Percentiles rank a stretch among this genome's conserved stretches.
Conservation (phyloP, 1,140 invertebrate species). For the Meloidogyne chitwoodi region DNA sequence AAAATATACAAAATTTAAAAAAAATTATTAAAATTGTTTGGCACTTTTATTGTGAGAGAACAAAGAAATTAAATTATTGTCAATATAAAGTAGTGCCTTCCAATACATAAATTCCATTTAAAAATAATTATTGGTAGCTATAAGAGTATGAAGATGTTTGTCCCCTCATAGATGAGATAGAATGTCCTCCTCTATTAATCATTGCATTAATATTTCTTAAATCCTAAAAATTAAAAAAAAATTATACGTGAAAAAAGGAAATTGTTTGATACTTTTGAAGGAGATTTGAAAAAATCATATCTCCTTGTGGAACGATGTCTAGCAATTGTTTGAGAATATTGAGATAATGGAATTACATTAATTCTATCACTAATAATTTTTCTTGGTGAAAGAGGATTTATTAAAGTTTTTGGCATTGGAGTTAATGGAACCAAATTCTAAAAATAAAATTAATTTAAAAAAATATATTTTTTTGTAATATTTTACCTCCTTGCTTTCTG, state of each 20-base stretch:
- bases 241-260: neutral
- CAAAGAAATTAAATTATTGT: too few relatives aligned
- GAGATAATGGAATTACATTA: conserved; percentile 36
- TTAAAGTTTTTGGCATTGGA: conserved; percentile 36
- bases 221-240: neutral
- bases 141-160: neutral
- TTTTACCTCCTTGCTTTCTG: conserved; percentile 45
- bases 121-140: neutral
- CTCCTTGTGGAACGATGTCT: conserved; percentile 18
- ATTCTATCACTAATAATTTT: conserved; percentile 37
- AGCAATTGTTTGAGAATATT: conserved; percentile 13
- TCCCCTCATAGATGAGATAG: too few relatives aligned
- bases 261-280: conserved; percentile 32
- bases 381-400: conserved; percentile 45
- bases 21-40: too few relatives aligned
- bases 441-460: conserved; percentile 9
- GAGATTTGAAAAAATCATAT: conserved; percentile 43
- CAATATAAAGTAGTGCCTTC: too few relatives aligned
- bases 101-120: too few relatives aligned
- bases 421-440: conserved; percentile 37
- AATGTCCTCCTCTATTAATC: neutral
- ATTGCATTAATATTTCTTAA: conserved; percentile 16
- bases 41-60: too few relatives aligned
- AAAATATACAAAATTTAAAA: neutral
- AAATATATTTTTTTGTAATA: neutral